phyloP scores from a whole-genome alignment of 92 coral and sea anemone genomes.

The Parazoanthus atlanticus region DNA sequence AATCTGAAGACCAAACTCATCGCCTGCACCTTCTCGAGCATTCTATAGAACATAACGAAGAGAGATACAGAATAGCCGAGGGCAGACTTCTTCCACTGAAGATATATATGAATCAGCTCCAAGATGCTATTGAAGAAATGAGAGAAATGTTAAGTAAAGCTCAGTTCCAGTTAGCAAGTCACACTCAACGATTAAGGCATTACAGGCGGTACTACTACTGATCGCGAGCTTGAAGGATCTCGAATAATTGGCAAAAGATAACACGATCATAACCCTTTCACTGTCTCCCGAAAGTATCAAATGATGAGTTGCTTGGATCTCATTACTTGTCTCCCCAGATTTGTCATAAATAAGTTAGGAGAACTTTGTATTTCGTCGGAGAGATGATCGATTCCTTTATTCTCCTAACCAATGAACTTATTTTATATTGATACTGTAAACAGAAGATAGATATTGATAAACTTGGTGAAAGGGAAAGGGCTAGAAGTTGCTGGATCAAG shows the following conservation, averaged over 20 bases:
- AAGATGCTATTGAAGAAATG: slow-evolving; percentile 62
- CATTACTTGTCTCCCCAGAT: too few species aligned
- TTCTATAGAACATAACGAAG: slow-evolving; percentile 57
- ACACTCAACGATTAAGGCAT: slow-evolving; percentile 54
- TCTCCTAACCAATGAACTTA: too few species aligned
- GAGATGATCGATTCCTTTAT: too few species aligned
- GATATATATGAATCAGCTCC: slow-evolving; percentile 72
- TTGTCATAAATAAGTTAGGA: too few species aligned
- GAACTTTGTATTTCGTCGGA: too few species aligned
- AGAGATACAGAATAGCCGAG: slow-evolving; percentile 71
- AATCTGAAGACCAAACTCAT: slow-evolving; percentile 52
- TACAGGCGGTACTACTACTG: slow-evolving; percentile 22
- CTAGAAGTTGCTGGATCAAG: background rate
- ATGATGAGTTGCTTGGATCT: too few species aligned
- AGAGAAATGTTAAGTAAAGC: slow-evolving; percentile 54
- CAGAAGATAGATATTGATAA: too few species aligned
- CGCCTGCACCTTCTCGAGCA: slow-evolving; percentile 65
- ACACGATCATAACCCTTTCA: background rate
- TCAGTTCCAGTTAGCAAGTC: slow-evolving; percentile 49
- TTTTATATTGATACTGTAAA: too few species aligned
- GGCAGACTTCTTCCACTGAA: slow-evolving; percentile 68
- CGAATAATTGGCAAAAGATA: too few species aligned
- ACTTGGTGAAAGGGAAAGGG: background rate
- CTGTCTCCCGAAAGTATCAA: background rate
- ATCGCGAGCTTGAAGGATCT: background rate